phyloP scores from a whole-genome alignment of 2,888 invertebrate species.

The Noctua janthe region DNA sequence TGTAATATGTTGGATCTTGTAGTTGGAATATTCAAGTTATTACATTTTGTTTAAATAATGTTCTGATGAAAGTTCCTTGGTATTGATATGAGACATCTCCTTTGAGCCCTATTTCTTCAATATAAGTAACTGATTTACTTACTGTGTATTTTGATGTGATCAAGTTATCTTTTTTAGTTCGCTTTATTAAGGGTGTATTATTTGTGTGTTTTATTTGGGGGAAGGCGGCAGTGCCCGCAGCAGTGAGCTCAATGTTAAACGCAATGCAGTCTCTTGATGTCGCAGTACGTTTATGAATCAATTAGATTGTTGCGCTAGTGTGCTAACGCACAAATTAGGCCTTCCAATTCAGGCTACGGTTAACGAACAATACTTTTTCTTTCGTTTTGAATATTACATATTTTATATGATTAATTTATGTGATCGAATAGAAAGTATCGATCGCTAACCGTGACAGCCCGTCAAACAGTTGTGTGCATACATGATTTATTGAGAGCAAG shows the following conservation, averaged over 20 bases:
- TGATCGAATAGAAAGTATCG: conserved; percentile 71
- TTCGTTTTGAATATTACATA: conserved; percentile 37
- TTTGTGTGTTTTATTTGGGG: conserved; percentile 89
- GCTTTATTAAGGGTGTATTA: conserved; percentile 84
- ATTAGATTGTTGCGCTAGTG: conserved; percentile 89
- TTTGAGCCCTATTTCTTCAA: conserved; percentile 55
- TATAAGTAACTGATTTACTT: conserved; percentile 56
- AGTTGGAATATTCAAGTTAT: conserved; percentile 39
- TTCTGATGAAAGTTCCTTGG: conserved; percentile 39
- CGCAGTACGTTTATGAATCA: conserved; percentile 89
- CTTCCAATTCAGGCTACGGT: conserved; percentile 79
- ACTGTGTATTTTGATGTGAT: conserved; percentile 63
- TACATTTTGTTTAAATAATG: conserved; percentile 32
- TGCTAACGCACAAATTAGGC: conserved; percentile 88
- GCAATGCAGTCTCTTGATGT: conserved; percentile 92
- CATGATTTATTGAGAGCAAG: conserved; percentile 77
- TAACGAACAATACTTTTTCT: conserved; percentile 82
- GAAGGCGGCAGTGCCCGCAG: conserved; percentile 94
- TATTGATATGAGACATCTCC: conserved; percentile 66
- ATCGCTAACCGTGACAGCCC: conserved; percentile 82
- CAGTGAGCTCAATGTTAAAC: conserved; percentile 94
- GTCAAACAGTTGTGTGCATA: conserved; percentile 83
- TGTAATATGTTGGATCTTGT: conserved; percentile 45
- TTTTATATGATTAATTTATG: conserved; percentile 35
- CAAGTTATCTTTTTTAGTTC: conserved; percentile 62